Conservation (phyloP, 2,113 vertebrate species). For the Eurypyga helias region DNA sequence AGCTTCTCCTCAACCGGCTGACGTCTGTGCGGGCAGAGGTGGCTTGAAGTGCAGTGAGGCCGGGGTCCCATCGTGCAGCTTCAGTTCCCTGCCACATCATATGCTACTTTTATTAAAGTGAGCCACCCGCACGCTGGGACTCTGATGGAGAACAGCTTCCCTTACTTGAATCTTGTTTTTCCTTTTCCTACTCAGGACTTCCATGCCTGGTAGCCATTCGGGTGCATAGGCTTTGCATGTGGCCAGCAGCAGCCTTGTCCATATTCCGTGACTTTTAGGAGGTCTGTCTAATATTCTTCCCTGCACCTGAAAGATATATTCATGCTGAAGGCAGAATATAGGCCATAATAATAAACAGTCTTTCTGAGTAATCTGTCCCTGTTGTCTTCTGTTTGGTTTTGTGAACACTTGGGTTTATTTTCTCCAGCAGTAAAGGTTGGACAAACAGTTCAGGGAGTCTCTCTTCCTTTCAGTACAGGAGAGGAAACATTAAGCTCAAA, state of each 20-base stretch:
- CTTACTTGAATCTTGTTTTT: neutral
- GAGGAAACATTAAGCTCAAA: neutral
- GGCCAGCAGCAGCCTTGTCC: neutral
- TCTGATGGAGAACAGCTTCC: neutral
- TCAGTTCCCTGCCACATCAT: neutral
- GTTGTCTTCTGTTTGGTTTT: neutral
- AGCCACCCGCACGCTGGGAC: neutral
- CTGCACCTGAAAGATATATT: neutral
- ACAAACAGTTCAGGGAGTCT: neutral
- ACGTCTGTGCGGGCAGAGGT: neutral
- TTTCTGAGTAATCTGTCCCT: neutral
- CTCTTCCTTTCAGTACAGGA: neutral
- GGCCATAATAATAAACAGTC: neutral
- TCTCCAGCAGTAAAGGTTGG: neutral
- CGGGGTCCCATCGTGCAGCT: rapidly evolving
- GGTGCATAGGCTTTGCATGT: neutral
- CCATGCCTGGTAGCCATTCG: neutral
- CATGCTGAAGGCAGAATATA: neutral
- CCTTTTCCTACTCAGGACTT: neutral
- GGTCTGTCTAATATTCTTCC: neutral
- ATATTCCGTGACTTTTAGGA: neutral
- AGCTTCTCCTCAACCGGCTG: neutral
- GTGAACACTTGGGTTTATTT: neutral
- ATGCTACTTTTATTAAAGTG: neutral
- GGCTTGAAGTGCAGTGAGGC: neutral